Evolutionary conservation across 2,888 invertebrate species (phyloP).

Genomic region (Xestoiulus laeticollis): DNA sequence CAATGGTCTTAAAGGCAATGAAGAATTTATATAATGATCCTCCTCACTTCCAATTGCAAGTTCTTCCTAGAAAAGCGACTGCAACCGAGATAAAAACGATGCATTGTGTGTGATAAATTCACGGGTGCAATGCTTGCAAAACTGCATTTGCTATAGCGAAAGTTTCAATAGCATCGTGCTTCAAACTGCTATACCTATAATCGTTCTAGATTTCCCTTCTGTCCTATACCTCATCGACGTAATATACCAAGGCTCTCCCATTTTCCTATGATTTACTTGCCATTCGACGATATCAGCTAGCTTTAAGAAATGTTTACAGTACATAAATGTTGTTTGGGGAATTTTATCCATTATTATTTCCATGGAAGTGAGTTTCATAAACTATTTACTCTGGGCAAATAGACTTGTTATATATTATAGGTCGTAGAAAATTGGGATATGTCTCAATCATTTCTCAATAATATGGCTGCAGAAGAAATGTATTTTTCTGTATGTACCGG

Average conservation of each 20-base stretch:
- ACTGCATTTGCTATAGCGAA: neutral
- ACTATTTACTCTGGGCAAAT: neutral
- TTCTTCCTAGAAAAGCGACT: conserved; percentile 9
- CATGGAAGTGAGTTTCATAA: neutral
- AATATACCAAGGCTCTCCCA: neutral
- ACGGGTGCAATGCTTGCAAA: neutral
- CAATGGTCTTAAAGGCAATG: neutral
- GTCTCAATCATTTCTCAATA: conserved; percentile 7
- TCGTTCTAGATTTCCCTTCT: neutral
- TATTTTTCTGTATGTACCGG: neutral
- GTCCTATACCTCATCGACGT: neutral
- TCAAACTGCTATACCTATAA: neutral
- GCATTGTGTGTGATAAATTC: conserved; percentile 12
- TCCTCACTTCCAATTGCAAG: neutral
- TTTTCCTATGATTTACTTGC: neutral
- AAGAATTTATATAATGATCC: conserved; percentile 36
- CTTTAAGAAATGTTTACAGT: conserved; percentile 30
- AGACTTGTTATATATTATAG: neutral
- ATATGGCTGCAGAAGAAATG: neutral
- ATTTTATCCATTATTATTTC: conserved; percentile 32
- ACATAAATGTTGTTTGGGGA: conserved; percentile 30
- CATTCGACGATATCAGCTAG: conserved; percentile 2
- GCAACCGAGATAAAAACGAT: neutral
- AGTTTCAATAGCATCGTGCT: conserved; percentile 1
- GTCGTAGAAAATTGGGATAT: neutral